Conservation (phyloP, 2,113 vertebrate species). For the Gadus chalcogrammus region DNA sequence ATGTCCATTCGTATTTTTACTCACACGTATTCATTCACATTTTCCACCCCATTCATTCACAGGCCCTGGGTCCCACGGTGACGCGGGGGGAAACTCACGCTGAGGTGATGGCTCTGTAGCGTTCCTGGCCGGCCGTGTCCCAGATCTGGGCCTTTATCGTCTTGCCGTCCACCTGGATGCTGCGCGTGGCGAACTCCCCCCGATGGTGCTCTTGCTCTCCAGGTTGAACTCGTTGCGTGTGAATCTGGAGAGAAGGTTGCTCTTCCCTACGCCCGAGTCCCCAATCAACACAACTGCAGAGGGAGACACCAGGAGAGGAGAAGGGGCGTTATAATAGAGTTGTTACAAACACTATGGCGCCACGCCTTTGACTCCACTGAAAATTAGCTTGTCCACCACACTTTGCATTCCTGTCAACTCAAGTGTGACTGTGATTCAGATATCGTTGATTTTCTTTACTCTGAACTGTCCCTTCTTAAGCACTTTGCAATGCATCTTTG, state of each 20-base stretch:
- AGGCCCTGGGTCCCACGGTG: background rate
- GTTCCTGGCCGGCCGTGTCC: slow-evolving; percentile 96
- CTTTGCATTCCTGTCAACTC: no score
- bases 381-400: no score
- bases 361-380: no score
- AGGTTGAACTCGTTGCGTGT: slow-evolving; percentile 97
- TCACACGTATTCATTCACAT: no score
- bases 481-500: no score
- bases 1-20: no score
- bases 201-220: slow-evolving; percentile 98
- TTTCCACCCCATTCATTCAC: no score
- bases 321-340: background rate
- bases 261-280: slow-evolving; percentile 78
- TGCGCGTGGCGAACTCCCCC: slow-evolving; percentile 95
- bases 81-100: slow-evolving; percentile 77
- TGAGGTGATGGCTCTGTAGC: slow-evolving; percentile 96
- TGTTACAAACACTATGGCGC: no score
- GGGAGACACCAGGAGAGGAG: slow-evolving; percentile 2
- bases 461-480: no score
- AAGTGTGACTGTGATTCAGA: no score
- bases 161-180: slow-evolving; percentile 97
- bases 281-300: slow-evolving; percentile 82
- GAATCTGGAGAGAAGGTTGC: slow-evolving; percentile 84
- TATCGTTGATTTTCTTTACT: no score
- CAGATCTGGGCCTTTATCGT: slow-evolving; percentile 99